These are phyloP conservation scores for Formica exsecta DNA, from an alignment of 1,140 invertebrate species.

Conservation along the genomic window DNA sequence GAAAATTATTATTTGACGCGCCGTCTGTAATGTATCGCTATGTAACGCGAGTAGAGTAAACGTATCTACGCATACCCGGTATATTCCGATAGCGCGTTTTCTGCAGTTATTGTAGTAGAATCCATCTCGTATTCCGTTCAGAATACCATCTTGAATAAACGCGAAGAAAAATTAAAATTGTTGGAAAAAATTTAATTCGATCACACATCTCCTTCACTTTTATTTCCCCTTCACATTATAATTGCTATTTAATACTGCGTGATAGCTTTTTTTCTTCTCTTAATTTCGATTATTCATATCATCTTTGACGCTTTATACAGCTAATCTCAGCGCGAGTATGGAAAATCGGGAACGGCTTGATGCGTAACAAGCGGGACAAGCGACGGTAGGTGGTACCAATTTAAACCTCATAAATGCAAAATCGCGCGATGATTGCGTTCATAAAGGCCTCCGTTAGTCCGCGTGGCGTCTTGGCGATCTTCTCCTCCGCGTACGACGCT, in stretches of 20 bases:
- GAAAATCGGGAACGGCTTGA: constrained; percentile 37
- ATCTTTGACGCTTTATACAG: background rate
- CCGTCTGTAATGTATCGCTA: constrained; percentile 12
- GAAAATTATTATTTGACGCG: constrained; percentile 54
- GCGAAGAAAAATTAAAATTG: background rate
- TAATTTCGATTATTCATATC: constrained; percentile 8
- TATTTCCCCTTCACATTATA: too few species aligned
- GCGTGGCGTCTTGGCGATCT: constrained; percentile 76
- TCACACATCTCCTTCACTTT: background rate
- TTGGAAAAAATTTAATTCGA: background rate
- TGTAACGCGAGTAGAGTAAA: constrained; percentile 39
- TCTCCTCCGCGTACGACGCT: constrained; percentile 68
- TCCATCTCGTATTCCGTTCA: background rate
- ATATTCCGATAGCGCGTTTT: background rate
- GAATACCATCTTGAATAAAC: background rate
- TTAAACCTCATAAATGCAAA: constrained; percentile 85
- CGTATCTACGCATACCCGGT: background rate
- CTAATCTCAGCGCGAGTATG: background rate
- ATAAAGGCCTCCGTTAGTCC: constrained; percentile 78
- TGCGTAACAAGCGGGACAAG: constrained; percentile 9
- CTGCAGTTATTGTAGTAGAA: background rate
- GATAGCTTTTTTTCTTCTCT: constrained; percentile 10
- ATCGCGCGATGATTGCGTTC: constrained; percentile 84
- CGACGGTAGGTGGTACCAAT: constrained; percentile 75
- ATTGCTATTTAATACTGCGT: background rate